Conservation (phyloP, 2,113 vertebrate genomes). For the Halcyon senegalensis region DNA sequence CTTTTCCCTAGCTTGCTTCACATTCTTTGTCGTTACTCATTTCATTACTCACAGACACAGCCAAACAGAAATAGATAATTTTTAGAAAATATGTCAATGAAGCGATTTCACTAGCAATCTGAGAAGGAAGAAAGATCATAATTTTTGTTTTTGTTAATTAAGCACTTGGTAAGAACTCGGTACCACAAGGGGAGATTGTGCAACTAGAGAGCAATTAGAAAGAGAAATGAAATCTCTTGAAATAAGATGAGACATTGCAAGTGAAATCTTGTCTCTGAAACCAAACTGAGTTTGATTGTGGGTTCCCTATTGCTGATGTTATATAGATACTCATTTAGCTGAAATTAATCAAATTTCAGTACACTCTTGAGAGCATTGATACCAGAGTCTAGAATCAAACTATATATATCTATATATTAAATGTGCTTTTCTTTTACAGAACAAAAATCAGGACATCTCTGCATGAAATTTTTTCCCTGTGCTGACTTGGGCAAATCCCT, state of each 20-base stretch:
- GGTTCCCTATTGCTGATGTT: not conserved
- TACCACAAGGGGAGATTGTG: not conserved
- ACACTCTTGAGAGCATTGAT: not conserved
- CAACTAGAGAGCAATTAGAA: conserved; percentile 43
- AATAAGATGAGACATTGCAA: not conserved
- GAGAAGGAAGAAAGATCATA: not conserved
- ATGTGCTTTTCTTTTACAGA: not conserved
- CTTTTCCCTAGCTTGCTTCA: not conserved
- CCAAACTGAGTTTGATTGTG: not conserved
- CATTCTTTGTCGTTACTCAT: not conserved
- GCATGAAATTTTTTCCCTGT: not conserved
- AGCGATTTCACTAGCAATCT: not conserved
- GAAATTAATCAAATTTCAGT: not conserved
- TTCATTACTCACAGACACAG: not conserved
- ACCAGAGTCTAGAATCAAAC: not conserved
- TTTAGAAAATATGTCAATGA: conserved; percentile 36
- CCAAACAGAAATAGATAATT: conserved; percentile 4
- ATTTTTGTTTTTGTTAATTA: conserved; percentile 50
- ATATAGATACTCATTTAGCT: not conserved
- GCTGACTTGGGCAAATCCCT: not conserved
- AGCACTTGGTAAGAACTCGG: conserved; percentile 20
- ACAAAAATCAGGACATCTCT: not conserved
- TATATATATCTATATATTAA: not conserved
- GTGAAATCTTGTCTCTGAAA: conserved; percentile 46
- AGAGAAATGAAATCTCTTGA: conserved; percentile 21